Evolutionary conservation across 2,113 vertebrate genomes (phyloP).

Genomic region (Mustela lutreola): DNA sequence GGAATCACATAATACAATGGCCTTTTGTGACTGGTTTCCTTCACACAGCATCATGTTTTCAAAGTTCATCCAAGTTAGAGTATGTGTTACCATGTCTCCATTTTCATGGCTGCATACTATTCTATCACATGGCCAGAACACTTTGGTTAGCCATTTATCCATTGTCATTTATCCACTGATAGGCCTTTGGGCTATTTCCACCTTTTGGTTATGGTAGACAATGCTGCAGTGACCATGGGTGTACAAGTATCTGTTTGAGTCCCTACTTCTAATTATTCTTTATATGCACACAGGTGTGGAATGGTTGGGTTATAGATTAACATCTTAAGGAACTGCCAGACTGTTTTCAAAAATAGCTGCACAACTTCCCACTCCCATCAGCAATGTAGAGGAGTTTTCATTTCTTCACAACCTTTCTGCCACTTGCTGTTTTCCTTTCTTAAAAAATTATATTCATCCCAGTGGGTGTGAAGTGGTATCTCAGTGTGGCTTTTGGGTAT

Average conservation of each 20-base stretch:
- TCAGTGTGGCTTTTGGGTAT: slow-evolving; percentile 48
- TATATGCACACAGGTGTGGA: slow-evolving; percentile 21
- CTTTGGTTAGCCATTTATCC: neutral
- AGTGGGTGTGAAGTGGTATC: neutral
- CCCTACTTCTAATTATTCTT: neutral
- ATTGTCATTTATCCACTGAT: neutral
- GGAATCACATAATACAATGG: neutral
- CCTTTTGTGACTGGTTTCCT: neutral
- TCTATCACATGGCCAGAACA: neutral
- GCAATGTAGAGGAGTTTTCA: no score
- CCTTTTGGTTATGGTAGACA: neutral
- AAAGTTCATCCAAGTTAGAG: neutral
- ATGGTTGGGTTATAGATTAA: slow-evolving; percentile 29
- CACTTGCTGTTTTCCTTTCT: no score
- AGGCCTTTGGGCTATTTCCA: neutral
- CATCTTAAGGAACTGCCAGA: slow-evolving; percentile 33
- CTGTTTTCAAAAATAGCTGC: neutral
- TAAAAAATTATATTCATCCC: no score
- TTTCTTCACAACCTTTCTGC: no score
- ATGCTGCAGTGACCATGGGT: neutral
- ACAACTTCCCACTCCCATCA: no score
- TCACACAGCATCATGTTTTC: neutral
- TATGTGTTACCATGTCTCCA: neutral
- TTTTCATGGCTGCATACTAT: neutral
- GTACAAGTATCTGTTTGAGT: neutral